Percentiles rank a stretch among this genome's conserved stretches.
Evolutionary conservation across 2,797 vertebrate species (phyloP).

Genomic region (Phylloscopus collybita): DNA sequence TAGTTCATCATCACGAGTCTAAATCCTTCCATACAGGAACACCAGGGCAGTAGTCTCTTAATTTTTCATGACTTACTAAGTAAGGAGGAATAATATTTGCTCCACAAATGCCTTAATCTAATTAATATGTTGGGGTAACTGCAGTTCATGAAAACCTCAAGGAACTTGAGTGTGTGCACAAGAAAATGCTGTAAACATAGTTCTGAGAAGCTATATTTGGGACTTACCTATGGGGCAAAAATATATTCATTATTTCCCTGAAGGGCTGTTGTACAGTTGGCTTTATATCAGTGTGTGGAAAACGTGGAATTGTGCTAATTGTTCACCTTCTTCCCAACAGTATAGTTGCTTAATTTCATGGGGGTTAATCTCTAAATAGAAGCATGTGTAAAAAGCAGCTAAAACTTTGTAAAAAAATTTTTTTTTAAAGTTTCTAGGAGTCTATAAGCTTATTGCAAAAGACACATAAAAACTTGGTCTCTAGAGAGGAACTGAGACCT

Average conservation of each 20-base stretch:
- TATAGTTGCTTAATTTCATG: background rate
- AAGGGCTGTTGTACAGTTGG: background rate
- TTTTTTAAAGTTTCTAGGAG: fast-evolving
- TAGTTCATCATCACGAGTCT: fast-evolving
- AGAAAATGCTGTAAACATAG: background rate
- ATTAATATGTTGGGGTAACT: background rate
- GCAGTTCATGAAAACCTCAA: background rate
- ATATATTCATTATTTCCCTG: background rate
- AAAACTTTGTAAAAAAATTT: background rate
- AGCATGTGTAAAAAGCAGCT: background rate
- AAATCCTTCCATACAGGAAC: background rate
- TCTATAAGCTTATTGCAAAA: background rate
- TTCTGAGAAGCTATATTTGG: background rate
- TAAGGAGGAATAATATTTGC: background rate
- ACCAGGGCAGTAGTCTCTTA: background rate
- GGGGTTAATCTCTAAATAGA: background rate
- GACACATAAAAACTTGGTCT: background rate
- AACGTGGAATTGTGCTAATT: background rate
- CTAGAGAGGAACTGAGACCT: background rate
- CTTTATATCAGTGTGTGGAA: background rate
- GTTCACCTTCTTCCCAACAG: background rate
- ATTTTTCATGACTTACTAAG: background rate
- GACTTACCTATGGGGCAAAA: background rate
- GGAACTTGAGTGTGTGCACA: background rate
- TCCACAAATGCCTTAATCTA: background rate